These are phyloP conservation scores for Boloria selene DNA, from an alignment of 2,888 invertebrate species.

Conservation along the genomic window DNA sequence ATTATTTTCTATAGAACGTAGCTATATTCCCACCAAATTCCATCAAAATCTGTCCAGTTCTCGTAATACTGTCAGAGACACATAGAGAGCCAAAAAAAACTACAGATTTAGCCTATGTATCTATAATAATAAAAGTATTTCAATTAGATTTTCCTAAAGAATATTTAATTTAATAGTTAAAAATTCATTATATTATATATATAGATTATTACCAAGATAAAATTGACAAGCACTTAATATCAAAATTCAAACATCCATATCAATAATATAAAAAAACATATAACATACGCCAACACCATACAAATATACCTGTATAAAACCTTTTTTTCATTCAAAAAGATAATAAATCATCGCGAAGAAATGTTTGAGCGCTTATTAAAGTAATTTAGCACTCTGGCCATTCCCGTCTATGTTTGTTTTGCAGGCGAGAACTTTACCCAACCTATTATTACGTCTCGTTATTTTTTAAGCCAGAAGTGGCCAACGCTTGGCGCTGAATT, in stretches of 20 bases:
- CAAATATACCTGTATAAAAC: constrained; percentile 9
- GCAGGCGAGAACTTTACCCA: constrained; percentile 73
- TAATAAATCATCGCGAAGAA: constrained; percentile 35
- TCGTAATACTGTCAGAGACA: too few relatives aligned
- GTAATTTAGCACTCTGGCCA: constrained; percentile 57
- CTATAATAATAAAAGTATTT: too few relatives aligned
- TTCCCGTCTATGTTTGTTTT: constrained; percentile 77
- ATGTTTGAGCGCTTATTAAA: constrained; percentile 38
- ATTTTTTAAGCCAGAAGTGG: constrained; percentile 45
- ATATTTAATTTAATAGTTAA: too few relatives aligned
- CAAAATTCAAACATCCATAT: not conserved
- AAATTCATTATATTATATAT: too few relatives aligned
- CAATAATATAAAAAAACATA: constrained; percentile 5
- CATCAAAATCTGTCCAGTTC: too few relatives aligned
- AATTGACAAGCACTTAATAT: too few relatives aligned
- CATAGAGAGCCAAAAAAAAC: too few relatives aligned
- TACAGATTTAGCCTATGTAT: too few relatives aligned
- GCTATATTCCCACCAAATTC: too few relatives aligned
- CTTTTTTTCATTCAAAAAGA: constrained; percentile 24
- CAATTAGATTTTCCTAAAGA: too few relatives aligned
- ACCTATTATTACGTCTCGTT: constrained; percentile 38
- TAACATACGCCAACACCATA: not conserved
- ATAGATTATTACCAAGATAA: too few relatives aligned
- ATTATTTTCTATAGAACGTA: too few relatives aligned
- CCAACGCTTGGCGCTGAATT: constrained; percentile 54